Evolutionary conservation across 2,113 vertebrate genomes (phyloP).

Genomic region (Colossoma macropomum): DNA sequence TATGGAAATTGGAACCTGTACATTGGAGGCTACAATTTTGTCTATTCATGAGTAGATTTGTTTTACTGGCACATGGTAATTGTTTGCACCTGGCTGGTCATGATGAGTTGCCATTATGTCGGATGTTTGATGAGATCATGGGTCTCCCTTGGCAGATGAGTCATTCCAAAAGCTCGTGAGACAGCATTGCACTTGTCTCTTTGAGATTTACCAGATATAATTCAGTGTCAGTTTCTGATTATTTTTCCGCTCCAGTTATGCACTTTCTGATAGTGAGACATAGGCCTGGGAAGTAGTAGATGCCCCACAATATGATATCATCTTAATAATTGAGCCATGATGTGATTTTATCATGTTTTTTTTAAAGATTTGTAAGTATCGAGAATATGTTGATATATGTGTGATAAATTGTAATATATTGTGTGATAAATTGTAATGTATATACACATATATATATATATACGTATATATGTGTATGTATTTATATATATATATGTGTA

Average conservation of each 20-base stretch:
- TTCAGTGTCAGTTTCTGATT: neutral
- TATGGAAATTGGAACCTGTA: neutral
- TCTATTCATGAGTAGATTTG: constrained; percentile 29
- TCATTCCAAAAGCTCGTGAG: constrained; percentile 5
- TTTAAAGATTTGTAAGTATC: too few species aligned
- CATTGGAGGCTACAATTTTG: neutral
- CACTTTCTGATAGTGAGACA: neutral
- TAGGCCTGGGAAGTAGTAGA: neutral
- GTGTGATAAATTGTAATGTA: too few species aligned
- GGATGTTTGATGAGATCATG: constrained; percentile 9
- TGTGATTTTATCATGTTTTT: too few species aligned
- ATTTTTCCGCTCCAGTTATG: too few species aligned
- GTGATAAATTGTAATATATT: too few species aligned
- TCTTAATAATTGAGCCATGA: too few species aligned
- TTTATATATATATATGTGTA: too few species aligned
- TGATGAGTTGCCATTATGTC: constrained; percentile 21
- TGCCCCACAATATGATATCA: neutral
- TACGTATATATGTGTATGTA: too few species aligned
- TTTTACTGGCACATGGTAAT: neutral
- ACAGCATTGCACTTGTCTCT: constrained; percentile 1
- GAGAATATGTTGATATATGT: too few species aligned
- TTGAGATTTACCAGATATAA: constrained; percentile 17
- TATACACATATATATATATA: too few species aligned
- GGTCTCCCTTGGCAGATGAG: neutral
- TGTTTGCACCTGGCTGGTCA: neutral